These are phyloP conservation scores for Onychomys arenicola DNA, from an alignment of 2,797 vertebrate species.

Conservation along the genomic window DNA sequence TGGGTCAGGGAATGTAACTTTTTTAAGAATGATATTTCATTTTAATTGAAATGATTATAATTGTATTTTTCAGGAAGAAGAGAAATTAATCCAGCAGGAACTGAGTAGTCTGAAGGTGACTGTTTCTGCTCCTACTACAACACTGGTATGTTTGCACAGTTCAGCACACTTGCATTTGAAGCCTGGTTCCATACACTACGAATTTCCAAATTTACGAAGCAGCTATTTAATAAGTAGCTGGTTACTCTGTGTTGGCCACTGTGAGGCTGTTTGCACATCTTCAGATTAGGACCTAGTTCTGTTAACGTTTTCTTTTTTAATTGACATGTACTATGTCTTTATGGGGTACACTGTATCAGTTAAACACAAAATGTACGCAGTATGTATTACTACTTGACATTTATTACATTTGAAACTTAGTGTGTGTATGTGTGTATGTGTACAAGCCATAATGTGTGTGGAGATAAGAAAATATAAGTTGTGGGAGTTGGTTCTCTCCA, in stretches of 20 bases:
- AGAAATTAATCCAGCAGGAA: conserved; percentile 96
- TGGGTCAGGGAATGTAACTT: neutral
- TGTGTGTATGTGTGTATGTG: neutral
- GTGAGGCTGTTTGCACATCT: neutral
- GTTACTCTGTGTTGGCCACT: neutral
- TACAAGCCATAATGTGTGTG: neutral
- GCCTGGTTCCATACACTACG: conserved; percentile 3
- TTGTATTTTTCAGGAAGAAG: conserved; percentile 93
- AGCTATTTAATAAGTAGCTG: neutral
- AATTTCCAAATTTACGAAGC: conserved; percentile 20
- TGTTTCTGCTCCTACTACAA: conserved; percentile 94
- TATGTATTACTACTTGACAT: neutral
- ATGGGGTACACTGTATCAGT: neutral
- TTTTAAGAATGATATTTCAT: conserved; percentile 25
- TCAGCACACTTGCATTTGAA: neutral
- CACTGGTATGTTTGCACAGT: conserved; percentile 89
- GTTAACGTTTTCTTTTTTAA: neutral
- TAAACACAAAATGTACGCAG: neutral
- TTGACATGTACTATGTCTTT: neutral
- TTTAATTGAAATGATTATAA: neutral
- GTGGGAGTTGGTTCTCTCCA: neutral
- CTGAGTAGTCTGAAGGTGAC: conserved; percentile 93
- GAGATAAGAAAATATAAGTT: neutral
- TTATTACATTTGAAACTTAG: neutral
- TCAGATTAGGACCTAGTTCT: conserved; percentile 29